Conservation (phyloP, 2,797 vertebrate genomes). For the Leptatherina wallacei region DNA sequence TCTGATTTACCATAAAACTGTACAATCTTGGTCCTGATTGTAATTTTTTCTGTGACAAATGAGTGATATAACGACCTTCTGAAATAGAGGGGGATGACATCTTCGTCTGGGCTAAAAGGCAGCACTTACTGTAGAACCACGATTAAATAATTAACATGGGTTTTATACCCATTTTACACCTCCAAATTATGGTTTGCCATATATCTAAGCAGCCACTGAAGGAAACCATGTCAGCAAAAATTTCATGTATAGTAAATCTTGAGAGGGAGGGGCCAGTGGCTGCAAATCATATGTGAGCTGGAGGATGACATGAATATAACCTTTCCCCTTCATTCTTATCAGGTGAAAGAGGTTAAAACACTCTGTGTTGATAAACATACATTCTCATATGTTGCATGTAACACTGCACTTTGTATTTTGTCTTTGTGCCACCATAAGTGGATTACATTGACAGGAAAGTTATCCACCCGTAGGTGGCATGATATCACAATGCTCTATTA, state of each 20-base stretch:
- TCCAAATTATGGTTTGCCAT: slow-evolving; percentile 83
- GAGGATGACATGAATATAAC: slow-evolving; percentile 60
- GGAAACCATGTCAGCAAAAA: slow-evolving; percentile 77
- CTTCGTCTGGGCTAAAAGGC: slow-evolving; percentile 76
- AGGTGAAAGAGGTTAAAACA: slow-evolving; percentile 17
- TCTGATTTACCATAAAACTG: slow-evolving; percentile 67
- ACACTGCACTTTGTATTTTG: slow-evolving; percentile 1
- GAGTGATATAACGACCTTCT: slow-evolving; percentile 77
- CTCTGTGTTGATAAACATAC: neutral
- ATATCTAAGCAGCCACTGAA: slow-evolving; percentile 69
- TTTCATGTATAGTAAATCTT: slow-evolving; percentile 77
- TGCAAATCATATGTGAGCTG: slow-evolving; percentile 62
- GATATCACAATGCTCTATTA: slow-evolving; percentile 36
- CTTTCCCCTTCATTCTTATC: slow-evolving; percentile 48
- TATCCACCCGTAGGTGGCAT: slow-evolving; percentile 74
- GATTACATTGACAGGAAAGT: slow-evolving; percentile 18
- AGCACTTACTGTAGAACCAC: slow-evolving; percentile 77
- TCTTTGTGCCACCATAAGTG: slow-evolving; percentile 32
- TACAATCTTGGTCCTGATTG: slow-evolving; percentile 64
- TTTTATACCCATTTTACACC: slow-evolving; percentile 84
- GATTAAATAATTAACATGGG: slow-evolving; percentile 85
- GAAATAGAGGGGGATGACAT: slow-evolving; percentile 79
- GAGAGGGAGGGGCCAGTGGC: slow-evolving; percentile 56
- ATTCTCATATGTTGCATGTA: neutral
- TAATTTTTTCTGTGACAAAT: slow-evolving; percentile 73